These are phyloP conservation scores for Elephas maximus DNA, from an alignment of 2,113 vertebrate species.

Conservation along the genomic window DNA sequence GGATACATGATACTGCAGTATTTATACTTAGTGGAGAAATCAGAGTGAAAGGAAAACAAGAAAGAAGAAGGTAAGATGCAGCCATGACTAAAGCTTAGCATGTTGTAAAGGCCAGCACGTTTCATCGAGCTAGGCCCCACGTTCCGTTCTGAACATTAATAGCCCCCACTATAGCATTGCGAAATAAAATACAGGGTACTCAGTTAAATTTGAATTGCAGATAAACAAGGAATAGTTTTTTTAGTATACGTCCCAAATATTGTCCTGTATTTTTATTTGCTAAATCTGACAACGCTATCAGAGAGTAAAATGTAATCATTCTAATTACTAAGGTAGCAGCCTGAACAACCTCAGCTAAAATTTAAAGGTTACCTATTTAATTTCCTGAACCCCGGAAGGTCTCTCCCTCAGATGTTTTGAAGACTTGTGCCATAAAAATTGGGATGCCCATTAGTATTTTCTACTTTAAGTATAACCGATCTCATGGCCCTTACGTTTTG, in stretches of 20 bases:
- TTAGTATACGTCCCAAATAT: background rate
- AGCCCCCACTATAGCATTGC: background rate
- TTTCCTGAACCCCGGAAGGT: conserved; percentile 29
- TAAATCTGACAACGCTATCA: background rate
- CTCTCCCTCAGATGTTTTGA: conserved; percentile 40
- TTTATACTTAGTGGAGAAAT: conserved; percentile 9
- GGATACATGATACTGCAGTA: background rate
- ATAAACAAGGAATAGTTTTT: conserved; percentile 2
- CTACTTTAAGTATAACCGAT: background rate
- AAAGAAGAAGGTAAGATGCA: background rate
- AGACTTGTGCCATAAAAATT: background rate
- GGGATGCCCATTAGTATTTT: background rate
- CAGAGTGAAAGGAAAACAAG: background rate
- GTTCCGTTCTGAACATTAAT: background rate
- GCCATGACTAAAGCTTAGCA: background rate
- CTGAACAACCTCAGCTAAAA: background rate
- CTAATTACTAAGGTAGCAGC: background rate
- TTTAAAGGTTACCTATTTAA: background rate
- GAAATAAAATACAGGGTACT: conserved; percentile 1
- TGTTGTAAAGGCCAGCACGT: background rate
- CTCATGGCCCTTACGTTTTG: background rate
- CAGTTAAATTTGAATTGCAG: background rate
- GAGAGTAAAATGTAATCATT: background rate
- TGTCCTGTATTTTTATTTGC: background rate
- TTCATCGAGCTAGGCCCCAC: background rate